Evolutionary conservation across 2,888 invertebrate genomes (phyloP), one percentile per base, ranked within the genome.

Genomic region (Drosophila setosimentum): DNA sequence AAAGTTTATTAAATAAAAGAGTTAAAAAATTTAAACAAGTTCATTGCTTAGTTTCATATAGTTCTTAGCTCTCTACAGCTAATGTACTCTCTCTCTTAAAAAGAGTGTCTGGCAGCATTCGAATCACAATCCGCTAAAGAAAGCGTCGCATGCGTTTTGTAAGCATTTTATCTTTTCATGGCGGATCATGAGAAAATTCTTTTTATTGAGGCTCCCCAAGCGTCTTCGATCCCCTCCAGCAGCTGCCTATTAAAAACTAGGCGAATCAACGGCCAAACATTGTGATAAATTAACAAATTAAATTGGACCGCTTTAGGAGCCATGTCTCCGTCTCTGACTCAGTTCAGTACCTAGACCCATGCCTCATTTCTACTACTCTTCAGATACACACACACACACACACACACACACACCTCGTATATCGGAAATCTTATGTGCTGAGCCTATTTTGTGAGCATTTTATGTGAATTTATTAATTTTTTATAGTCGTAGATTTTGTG

Each of bases 231-330:
- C 58, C n/a, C 62, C 54, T 49, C 68, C 24, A 21, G 48, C 86
- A 86, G 83, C 80, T 80, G 86, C 71, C 76, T 73, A 80, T 84
- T 80, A 63, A 72, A 73, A 82, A 58, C 74, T 83, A 87, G 82
- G 66, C 73, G 42, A 71, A 73, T 58, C 68, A 51, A 67, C 64
- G 55, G 48, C 55, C 68, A 64, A 67, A 89, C 73, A 76, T 83
- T 89, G 73, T 85, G 73, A 86, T 90, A 90, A 87, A 87, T 87
- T 86, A 87, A 87, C 80, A 83, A 87, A 90, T 86, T 87, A 82
- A 85, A 84, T 73, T 53, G 69, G 68, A 58, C 30, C 54, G 75
- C 60, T 64, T 73, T 65, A 68, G 66, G 78, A 53, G 53, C 51
- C 54, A 48, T 63, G 55, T 48, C 55, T 54, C 40, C 37, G 30